Conservation (phyloP, 2,113 vertebrate species). For the Thamnaconus septentrionalis region DNA sequence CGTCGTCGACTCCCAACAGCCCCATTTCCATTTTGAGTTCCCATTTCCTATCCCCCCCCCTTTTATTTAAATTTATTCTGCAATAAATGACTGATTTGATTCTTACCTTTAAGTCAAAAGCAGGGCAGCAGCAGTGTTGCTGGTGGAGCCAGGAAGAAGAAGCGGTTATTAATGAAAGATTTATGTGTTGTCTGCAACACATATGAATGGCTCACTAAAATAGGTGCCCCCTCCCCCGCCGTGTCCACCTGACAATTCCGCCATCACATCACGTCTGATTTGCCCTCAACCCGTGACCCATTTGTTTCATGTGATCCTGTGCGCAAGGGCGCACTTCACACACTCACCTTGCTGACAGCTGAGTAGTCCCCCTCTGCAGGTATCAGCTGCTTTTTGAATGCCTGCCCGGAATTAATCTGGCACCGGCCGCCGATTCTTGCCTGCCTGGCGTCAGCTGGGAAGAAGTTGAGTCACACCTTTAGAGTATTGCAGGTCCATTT, state of each 20-base stretch:
- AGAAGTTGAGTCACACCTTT: neutral
- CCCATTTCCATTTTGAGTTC: no score
- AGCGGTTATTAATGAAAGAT: conserved; percentile 58
- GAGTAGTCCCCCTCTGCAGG: conserved; percentile 24
- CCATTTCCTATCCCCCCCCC: no score
- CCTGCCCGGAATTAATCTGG: conserved; percentile 8
- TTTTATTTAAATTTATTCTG: no score
- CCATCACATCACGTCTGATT: conserved; percentile 47
- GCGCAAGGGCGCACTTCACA: no score
- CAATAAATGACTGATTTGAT: conserved; percentile 5
- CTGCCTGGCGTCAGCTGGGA: conserved; percentile 13
- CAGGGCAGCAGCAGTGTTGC: conserved; percentile 24
- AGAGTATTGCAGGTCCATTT: no score
- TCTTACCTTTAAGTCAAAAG: conserved; percentile 67
- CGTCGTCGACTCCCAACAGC: no score
- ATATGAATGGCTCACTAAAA: conserved; percentile 73
- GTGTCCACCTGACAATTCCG: conserved; percentile 50
- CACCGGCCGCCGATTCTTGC: no score
- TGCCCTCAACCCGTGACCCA: conserved; percentile 60
- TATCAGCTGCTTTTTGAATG: no score
- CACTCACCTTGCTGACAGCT: conserved; percentile 47
- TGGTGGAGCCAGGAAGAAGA: conserved; percentile 38
- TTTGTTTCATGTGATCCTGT: conserved; percentile 48
- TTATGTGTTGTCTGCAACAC: conserved; percentile 43
- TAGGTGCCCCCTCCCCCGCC: conserved; percentile 63